Percentiles rank a stretch among this genome's conserved stretches.
Conservation (phyloP, 2,888 invertebrate genomes). For the Lordiphosa andalusiaca region DNA sequence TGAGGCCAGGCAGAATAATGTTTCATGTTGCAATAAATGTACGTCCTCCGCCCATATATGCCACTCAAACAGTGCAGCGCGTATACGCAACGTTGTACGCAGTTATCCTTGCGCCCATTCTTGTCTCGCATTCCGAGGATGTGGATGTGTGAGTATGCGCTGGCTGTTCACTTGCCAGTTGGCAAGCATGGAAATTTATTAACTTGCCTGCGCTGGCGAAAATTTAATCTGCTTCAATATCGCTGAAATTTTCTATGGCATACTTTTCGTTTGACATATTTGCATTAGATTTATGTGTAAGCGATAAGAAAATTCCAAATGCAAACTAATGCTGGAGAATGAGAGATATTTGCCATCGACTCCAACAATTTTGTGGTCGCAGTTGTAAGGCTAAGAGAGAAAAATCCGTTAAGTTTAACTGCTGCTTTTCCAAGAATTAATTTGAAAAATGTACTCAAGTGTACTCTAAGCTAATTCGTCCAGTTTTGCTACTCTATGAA, state of each 20-base stretch:
- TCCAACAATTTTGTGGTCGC: too few species aligned
- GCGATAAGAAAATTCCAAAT: not conserved
- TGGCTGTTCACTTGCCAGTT: constrained; percentile 42
- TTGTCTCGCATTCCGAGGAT: constrained; percentile 2
- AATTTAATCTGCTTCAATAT: constrained; percentile 28
- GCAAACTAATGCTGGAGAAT: too few species aligned
- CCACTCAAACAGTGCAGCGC: constrained; percentile 54
- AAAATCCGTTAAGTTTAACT: too few species aligned
- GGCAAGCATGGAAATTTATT: constrained; percentile 46
- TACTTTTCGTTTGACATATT: constrained; percentile 1
- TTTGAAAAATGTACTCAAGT: too few species aligned
- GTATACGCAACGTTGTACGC: constrained; percentile 68
- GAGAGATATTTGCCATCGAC: too few species aligned
- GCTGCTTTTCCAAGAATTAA: too few species aligned
- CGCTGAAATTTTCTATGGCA: constrained; percentile 2
- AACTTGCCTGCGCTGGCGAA: constrained; percentile 15
- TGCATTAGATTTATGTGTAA: not conserved
- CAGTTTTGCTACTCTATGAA: too few species aligned
- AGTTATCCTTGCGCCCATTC: constrained; percentile 68
- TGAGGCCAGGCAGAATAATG: constrained; percentile 73
- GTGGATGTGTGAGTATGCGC: constrained; percentile 11
- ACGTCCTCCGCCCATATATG: constrained; percentile 43
- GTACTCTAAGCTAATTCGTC: too few species aligned
- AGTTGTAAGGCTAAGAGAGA: too few species aligned
- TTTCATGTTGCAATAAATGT: constrained; percentile 75